These are phyloP conservation scores for Betta splendens DNA, from an alignment of 2,797 vertebrate genomes.

Conservation along the genomic window DNA sequence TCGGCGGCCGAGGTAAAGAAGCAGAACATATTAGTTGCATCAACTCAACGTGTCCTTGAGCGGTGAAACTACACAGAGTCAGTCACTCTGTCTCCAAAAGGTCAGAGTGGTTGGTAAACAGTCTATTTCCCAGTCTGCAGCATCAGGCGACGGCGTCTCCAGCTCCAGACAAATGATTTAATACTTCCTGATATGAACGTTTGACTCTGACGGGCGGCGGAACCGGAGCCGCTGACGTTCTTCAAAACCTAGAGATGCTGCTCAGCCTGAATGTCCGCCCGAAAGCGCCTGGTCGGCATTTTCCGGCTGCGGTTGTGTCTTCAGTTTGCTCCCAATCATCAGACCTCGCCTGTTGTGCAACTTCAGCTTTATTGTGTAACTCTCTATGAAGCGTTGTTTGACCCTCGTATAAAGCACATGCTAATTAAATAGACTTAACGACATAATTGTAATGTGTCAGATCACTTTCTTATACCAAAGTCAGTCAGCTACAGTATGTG, in stretches of 20 bases:
- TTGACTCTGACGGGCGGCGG: conserved; percentile 44
- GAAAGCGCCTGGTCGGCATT: conserved; percentile 28
- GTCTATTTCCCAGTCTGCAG: neutral
- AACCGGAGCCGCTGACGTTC: conserved; percentile 26
- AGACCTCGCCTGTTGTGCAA: conserved; percentile 30
- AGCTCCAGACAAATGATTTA: conserved; percentile 27
- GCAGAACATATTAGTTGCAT: neutral
- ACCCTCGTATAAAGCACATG: conserved; percentile 28
- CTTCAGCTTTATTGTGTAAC: conserved; percentile 23
- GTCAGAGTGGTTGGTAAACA: neutral
- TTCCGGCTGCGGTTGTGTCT: conserved; percentile 31
- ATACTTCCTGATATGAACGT: conserved; percentile 31
- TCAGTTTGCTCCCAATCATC: conserved; percentile 14
- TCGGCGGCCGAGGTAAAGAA: conserved; percentile 90
- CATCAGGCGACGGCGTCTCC: conserved; percentile 16
- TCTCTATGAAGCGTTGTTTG: conserved; percentile 27
- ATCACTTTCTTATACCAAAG: conserved; percentile 18
- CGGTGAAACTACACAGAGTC: neutral
- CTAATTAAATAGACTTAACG: conserved; percentile 28
- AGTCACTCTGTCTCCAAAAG: neutral
- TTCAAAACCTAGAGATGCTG: conserved; percentile 15
- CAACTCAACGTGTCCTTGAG: no score
- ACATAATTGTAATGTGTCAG: conserved; percentile 18
- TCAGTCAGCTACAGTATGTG: conserved; percentile 26
- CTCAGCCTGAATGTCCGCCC: conserved; percentile 30